phyloP scores from a whole-genome alignment of 2,888 invertebrate genomes.

The Byasa hedistus region DNA sequence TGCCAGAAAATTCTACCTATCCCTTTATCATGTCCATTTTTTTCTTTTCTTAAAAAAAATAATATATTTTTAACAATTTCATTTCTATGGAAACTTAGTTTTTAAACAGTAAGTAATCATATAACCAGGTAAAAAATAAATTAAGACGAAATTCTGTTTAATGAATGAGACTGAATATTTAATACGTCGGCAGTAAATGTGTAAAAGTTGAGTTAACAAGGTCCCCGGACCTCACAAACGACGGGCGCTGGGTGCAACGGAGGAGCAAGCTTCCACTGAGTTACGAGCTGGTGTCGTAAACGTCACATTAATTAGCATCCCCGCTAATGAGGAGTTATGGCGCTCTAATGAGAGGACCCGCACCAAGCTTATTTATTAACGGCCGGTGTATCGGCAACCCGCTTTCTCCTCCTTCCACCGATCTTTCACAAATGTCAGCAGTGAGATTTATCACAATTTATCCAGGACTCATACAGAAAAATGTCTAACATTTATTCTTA shows the following conservation, averaged over 20 bases:
- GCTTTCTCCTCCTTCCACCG: conserved; percentile 22
- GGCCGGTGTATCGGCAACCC: conserved; percentile 34
- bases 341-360: conserved; percentile 74
- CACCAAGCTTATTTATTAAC: conserved; percentile 64
- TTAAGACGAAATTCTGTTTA: not conserved
- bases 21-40: no score
- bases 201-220: conserved; percentile 35
- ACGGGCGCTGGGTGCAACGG: conserved; percentile 32
- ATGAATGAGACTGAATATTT: not conserved
- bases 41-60: no score
- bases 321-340: conserved; percentile 79
- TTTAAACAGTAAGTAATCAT: no score
- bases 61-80: no score
- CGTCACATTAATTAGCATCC: conserved; percentile 78
- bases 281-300: conserved; percentile 69
- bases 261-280: conserved; percentile 34
- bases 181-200: conserved; percentile 3
- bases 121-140: no score
- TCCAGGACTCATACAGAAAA: conserved; percentile 4
- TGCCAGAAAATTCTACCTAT: no score
- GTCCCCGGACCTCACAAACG: conserved; percentile 22
- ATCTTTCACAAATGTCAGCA: conserved; percentile 18
- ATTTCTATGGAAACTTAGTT: no score
- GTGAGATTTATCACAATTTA: conserved; percentile 25
- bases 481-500: not conserved